Base-by-base conservation (phyloP, 2,113 vertebrate genomes). In the Sinocyclocheilus grahami region DNA sequence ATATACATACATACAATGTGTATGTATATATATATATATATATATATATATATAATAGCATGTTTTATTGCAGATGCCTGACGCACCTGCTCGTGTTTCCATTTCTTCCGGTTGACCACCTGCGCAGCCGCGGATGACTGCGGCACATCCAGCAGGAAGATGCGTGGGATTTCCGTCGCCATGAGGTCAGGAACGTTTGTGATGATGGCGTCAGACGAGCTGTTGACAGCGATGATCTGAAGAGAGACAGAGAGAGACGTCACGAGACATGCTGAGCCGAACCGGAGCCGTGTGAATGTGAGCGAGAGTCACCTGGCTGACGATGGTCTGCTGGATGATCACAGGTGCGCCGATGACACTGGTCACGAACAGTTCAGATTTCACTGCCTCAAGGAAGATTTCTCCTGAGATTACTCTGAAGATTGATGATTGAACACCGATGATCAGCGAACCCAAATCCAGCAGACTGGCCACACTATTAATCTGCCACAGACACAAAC, bases 81-180 rank as follows among this genome's bases (percentile, higher is more conserved):
- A 0, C 6, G 0, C 3, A 96, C 95, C 93, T 96, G 95, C 30
- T 91, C 72, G 0, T 0, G 12, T 69, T 87, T 93, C 95, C 95
- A 96, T 10, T 37, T 91, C 91, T 94, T 95, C 75, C 13, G 69
- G 88, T 96, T 95, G 67, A 95, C 42, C 3, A 0, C 82, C 4
- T 4, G 24, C 62, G 91, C 30, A 0, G 86, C 27, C 0, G 0
- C n/a, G 12, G 0, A 0, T 1, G 0, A 58, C n/a, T 83, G 11
- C 12, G 93, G 63, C 77, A 95, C 63, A 69, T 39, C 48, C 33
- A 85, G n/a, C 79, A 95, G 91, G 58, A 63, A 12, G 33, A 11
- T 1, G 0, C 89, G 88, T 24, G 95, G 94, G 74, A 96, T 94
- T 89, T 92, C 63, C 0, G 82, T 55, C 6, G 92, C 90, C 86